Evolutionary conservation across 2,888 invertebrate genomes (phyloP), one percentile per base, ranked within the genome.

Genomic region (Meliscaeva auricollis): DNA sequence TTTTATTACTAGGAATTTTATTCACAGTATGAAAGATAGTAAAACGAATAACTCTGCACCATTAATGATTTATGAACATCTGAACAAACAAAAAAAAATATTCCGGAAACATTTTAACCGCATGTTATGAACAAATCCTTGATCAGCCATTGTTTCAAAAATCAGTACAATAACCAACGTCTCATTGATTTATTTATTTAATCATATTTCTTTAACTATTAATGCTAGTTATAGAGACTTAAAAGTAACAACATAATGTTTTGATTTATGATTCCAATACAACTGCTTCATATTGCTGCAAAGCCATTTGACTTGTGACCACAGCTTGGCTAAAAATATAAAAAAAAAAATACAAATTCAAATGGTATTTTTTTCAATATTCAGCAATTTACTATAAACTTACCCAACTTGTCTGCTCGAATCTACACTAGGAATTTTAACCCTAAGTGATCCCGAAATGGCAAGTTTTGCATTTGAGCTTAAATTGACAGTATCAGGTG

Each of bases 401-500:
- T 88, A 91, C 91, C 91, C 91, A 6, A 87, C 88, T 22, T 75
- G 87, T 30, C 88, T 88, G 17, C 80, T 87, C 1, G 91, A 90
- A 52, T 87, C 87, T 1, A 88, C 88, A 85, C 90, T 91, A 2
- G 87, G 78, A 66, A 92, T 85, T 77, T 88, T 89, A 1, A 89
- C 88, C 20, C 54, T 89, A 44, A 89, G 88, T 35, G 72, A 88
- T 9, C 89, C 90, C 0, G 83, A 77, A 22, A 89, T 74, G 22
- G 81, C 87, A 0, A 90, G 38, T 1, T 84, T 50, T 20, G 56
- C 0, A 30, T 62, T 81, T 15, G 74, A 78, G 0, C 90, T 90
- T 17, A 94, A 90, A 89, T 93, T 90, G 1, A 92, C 90, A 0
- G 76, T 83, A 77, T 91, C 89, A 0, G 85, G 87, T 2, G 88